Evolutionary conservation across 2,888 invertebrate species (phyloP), one percentile per base, ranked within the genome.

Genomic region (Cyclophora albipunctata): DNA sequence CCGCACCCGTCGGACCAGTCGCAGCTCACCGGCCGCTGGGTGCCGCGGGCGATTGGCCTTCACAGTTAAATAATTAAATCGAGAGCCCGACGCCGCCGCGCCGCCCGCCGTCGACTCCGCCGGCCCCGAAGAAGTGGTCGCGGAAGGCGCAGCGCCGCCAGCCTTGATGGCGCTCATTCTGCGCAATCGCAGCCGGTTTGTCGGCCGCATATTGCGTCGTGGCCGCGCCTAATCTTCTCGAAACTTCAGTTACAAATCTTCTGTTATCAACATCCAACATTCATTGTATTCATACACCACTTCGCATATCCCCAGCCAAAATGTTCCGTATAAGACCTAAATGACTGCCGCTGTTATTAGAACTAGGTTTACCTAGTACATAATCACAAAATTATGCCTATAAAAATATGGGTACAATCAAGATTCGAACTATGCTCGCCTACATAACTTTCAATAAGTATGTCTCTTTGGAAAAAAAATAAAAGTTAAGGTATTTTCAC

Each of bases 1-100:
- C 84, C 84, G 78, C 87, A 85, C 87, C 84, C 82, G 88, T 86
- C 81, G 67, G 80, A 87, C 87, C 84, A 86, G 87, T 87, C 86
- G 83, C 81, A 73, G 77, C 79, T 78, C 77, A 74, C 81, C 81
- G 82, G 78, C 80, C 82, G 80, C 77, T 73, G 80, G 79, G 78
- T 75, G 85, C 87, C 87, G 80, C 84, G 77, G 86, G 88, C 86
- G 73, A 84, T 88, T 79, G 88, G 86, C 88, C 87, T 88, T 88
- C 87, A 75, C 60, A 83, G 77, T 80, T 80, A 75, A 84, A 85
- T 87, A 84, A 88, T 87, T 84, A 84, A 83, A 78, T 78, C 76
- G 78, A 83, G 81, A 81, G 79, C 80, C 72, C 79, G 72, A 73
- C 72, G 75, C 73, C 61, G 64, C 66, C 62, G 67, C 67, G 53